Evolutionary conservation across 2,888 invertebrate genomes (phyloP), one percentile per base, ranked within the genome.

Genomic region (Mythimna lalbum): DNA sequence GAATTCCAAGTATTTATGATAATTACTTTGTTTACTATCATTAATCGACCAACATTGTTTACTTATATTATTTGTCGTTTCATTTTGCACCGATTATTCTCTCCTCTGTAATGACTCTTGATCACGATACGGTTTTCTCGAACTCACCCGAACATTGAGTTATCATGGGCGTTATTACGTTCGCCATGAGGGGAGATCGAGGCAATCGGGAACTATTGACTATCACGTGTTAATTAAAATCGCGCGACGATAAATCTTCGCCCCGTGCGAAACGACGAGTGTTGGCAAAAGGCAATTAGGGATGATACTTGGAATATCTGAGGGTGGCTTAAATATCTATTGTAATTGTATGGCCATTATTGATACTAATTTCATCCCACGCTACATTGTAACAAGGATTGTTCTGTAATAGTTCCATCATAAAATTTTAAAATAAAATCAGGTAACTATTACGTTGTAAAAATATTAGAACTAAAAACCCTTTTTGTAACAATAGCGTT

Each of bases 161-260:
- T 88, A 90, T 91, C 91, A 88, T 73, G 82, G 67, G 62, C 63
- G 78, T 86, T 89, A 90, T 91, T 90, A 88, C 77, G 81, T 68
- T 81, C 69, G 74, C 69, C 59, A 66, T 59, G 86, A 88, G 86
- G 89, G 87, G 82, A 63, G 74, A 72, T 73, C 64, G 66, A 78
- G 83, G 75, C 76, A 74, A 83, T 87, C 73, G 63, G 76, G 78
- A 78, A 86, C 84, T 86, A 86, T 90, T 87, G 88, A 87, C 88
- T 90, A 92, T 92, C 86, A 91, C 86, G 90, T 91, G 93, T 89
- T 93, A 93, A 93, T 93, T 93, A 93, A 94, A 93, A 93, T 89
- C 69, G 88, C 84, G 84, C 86, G 82, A 81, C 90, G 89, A 94
- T 94, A 94, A 94, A 94, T 94, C 94, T 93, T 92, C 90, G 65